Base-by-base conservation (phyloP, 1,140 invertebrate species). In the Saccostrea echinata region DNA sequence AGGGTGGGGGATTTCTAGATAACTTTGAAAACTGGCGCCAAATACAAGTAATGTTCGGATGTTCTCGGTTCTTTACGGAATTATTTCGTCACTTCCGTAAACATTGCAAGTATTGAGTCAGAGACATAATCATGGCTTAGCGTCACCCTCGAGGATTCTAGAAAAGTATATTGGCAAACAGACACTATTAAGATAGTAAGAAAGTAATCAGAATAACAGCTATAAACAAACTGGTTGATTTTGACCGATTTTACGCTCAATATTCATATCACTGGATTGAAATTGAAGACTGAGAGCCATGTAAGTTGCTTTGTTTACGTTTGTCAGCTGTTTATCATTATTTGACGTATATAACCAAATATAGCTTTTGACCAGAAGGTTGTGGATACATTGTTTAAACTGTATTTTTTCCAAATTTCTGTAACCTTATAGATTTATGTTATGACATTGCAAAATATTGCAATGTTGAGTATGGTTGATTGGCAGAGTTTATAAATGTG, bases 21-120 rank as follows among this genome's bases (percentile, higher is more conserved):
- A n/a, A n/a, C n/a, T n/a, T n/a, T 57, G 11, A 21, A 18, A 18
- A 1, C 21, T 57, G 13, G 21, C 55, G 13, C 13, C 55, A 16
- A 16, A 57, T 21, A 3, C 3, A 8, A 18, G 21, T 57, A 57
- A 13, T 30, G 24, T 71, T 76, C 68, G 68, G 68, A 16, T 30
- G 13, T 18, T 76, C 68, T 76, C 68, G 12, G 12, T 2, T 0
- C 27, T 76, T 76, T 76, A 13, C 27, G 27, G 12, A 68, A 16
- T 33, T 76, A 76, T 76, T 33, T 30, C 68, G 68, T 76, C 68
- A 76, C 68, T 76, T 76, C 68, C 68, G 68, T 76, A 76, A 76
- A 76, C 68, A 76, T 76, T 76, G 68, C 68, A 18, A 30, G 27
- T 61, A n/a, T 61, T 16, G 13, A 13, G 24, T 13, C 27, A 30